phyloP scores from a whole-genome alignment of 1,140 invertebrate genomes.

The Drosophila bocqueti region DNA sequence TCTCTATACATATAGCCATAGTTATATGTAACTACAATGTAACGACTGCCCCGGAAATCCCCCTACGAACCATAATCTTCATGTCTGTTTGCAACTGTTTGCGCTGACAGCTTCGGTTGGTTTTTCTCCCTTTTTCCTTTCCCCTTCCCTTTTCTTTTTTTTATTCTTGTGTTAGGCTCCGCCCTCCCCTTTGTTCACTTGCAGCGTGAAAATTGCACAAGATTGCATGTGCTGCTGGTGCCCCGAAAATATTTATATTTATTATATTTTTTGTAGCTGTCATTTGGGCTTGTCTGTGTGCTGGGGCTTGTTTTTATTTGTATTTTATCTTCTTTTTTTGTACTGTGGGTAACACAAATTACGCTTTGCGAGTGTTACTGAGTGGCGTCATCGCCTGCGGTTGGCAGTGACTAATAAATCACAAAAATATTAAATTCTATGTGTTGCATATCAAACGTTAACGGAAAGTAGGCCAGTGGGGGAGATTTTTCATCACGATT shows the following conservation, averaged over 20 bases:
- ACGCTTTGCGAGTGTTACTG: conserved; percentile 63
- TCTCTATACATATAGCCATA: conserved; percentile 21
- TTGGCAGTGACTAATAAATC: conserved; percentile 68
- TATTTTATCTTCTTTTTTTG: conserved; percentile 23
- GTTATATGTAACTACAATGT: conserved; percentile 42
- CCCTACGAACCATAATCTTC: conserved; percentile 69
- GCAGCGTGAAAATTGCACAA: conserved; percentile 77
- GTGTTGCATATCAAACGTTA: conserved; percentile 9
- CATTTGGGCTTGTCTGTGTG: conserved; percentile 52
- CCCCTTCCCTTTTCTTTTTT: background rate
- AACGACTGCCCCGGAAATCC: conserved; percentile 36
- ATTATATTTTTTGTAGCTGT: conserved; percentile 71
- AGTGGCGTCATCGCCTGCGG: conserved; percentile 62
- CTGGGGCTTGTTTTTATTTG: conserved; percentile 15
- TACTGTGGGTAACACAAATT: conserved; percentile 55
- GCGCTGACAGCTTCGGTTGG: conserved; percentile 65
- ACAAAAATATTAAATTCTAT: conserved; percentile 45
- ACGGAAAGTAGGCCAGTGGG: conserved; percentile 27
- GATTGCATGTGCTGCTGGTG: conserved; percentile 73
- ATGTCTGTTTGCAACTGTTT: conserved; percentile 80
- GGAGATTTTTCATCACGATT: conserved; percentile 4
- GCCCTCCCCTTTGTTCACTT: conserved; percentile 17
- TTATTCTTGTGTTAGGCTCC: conserved; percentile 16
- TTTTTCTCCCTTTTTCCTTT: conserved; percentile 14
- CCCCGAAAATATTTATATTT: conserved; percentile 72